Conservation (phyloP, 1,140 invertebrate genomes). For the Dendrolimus punctatus region DNA sequence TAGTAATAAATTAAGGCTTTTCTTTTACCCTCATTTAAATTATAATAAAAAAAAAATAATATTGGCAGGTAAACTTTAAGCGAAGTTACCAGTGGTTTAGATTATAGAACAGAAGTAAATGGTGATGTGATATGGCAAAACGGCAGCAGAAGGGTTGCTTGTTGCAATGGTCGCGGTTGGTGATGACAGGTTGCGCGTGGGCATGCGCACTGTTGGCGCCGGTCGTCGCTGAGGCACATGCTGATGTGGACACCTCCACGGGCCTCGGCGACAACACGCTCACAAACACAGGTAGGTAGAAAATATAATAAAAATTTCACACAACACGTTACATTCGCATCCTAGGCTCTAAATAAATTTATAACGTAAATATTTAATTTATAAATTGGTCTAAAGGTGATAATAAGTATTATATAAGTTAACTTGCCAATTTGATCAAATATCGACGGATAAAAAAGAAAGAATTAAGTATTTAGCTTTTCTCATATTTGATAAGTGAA, state of each 20-base stretch:
- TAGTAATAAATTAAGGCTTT: too few relatives aligned
- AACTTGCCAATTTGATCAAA: too few relatives aligned
- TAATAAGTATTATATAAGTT: too few relatives aligned
- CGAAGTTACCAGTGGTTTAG: conserved; percentile 1
- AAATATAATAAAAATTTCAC: too few relatives aligned
- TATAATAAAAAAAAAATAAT: background rate
- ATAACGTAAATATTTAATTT: too few relatives aligned
- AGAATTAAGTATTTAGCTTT: too few relatives aligned
- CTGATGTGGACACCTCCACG: conserved; percentile 60
- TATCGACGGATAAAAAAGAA: too few relatives aligned
- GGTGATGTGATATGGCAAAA: conserved; percentile 65
- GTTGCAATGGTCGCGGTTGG: conserved; percentile 22
- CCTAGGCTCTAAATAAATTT: too few relatives aligned
- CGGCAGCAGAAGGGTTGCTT: conserved; percentile 25
- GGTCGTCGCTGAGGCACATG: conserved; percentile 36
- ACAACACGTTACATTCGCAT: too few relatives aligned
- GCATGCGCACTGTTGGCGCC: conserved; percentile 51
- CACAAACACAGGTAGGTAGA: conserved; percentile 54
- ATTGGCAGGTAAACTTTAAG: background rate
- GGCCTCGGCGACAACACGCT: conserved; percentile 59
- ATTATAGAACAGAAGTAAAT: conserved; percentile 13
- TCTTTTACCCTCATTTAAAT: too few relatives aligned
- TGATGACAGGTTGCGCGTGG: conserved; percentile 47
- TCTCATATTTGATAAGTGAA: too few relatives aligned
- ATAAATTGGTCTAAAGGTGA: too few relatives aligned